These are phyloP conservation scores for Phallusia fumigata DNA, from an alignment of 23 tunicate genomes.

Conservation along the genomic window DNA sequence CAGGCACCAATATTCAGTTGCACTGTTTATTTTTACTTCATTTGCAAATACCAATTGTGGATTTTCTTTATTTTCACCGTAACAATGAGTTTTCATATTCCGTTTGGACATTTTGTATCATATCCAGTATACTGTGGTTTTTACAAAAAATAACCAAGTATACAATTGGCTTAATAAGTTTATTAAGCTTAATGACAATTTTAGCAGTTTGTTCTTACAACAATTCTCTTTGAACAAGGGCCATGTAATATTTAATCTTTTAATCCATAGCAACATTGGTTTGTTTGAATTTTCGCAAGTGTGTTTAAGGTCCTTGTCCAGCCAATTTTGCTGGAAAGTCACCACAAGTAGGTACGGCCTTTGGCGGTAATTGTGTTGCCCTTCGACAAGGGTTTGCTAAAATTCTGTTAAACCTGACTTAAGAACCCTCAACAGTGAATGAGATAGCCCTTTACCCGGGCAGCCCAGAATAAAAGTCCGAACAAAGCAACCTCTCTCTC, in stretches of 20 bases:
- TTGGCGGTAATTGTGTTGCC: slow-evolving; percentile 2
- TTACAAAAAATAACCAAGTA: too few species aligned
- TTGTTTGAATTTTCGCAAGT: slow-evolving; percentile 4
- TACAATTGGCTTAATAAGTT: too few species aligned
- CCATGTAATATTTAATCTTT: too few species aligned
- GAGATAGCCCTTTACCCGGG: background rate
- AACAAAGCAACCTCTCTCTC: background rate
- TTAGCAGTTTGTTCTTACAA: too few species aligned
- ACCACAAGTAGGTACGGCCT: background rate
- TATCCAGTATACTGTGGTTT: too few species aligned
- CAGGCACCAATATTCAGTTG: background rate
- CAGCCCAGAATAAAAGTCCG: background rate
- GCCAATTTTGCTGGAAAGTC: background rate
- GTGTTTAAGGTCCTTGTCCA: background rate
- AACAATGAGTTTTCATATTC: too few species aligned
- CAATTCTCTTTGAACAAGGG: too few species aligned
- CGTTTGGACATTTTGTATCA: too few species aligned
- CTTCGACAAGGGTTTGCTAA: background rate
- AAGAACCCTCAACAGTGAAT: background rate
- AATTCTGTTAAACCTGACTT: background rate
- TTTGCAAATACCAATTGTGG: background rate
- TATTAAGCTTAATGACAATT: too few species aligned
- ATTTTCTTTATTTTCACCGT: too few species aligned
- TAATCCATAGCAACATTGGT: background rate
- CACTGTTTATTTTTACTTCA: background rate